Conservation (phyloP, 2,113 vertebrate species). For the Sialia sialis region DNA sequence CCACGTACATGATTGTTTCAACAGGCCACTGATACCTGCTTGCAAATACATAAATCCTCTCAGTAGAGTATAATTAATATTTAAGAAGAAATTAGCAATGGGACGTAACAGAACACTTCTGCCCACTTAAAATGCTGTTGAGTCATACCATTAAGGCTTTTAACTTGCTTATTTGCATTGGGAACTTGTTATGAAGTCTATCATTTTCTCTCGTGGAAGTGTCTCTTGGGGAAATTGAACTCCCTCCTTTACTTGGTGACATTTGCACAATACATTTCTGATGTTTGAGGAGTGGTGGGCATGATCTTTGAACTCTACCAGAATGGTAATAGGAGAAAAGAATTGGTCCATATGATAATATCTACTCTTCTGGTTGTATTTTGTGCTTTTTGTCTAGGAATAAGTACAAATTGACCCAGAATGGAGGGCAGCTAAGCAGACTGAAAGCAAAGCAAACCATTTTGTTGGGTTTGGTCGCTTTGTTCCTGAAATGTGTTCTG, state of each 20-base stretch:
- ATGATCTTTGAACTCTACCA: not conserved
- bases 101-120: slow-evolving; percentile 3
- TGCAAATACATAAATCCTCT: slow-evolving; percentile 1
- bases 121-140: slow-evolving; percentile 27
- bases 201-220: slow-evolving; percentile 28
- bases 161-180: slow-evolving; percentile 44
- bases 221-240: slow-evolving; percentile 23
- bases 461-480: not conserved
- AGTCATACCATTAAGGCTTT: slow-evolving; percentile 45
- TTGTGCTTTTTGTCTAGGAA: not conserved
- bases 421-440: not conserved
- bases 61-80: not conserved
- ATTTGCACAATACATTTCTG: not conserved
- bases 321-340: not conserved
- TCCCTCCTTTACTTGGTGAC: not conserved
- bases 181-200: slow-evolving; percentile 10
- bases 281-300: not conserved
- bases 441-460: not conserved
- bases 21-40: not conserved
- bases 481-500: not conserved
- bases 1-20: not conserved
- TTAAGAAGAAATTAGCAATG: slow-evolving; percentile 33
- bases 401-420: not conserved
- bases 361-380: not conserved
- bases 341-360: not conserved